Conservation (phyloP, 2,797 vertebrate species). For the Vultur gryphus region DNA sequence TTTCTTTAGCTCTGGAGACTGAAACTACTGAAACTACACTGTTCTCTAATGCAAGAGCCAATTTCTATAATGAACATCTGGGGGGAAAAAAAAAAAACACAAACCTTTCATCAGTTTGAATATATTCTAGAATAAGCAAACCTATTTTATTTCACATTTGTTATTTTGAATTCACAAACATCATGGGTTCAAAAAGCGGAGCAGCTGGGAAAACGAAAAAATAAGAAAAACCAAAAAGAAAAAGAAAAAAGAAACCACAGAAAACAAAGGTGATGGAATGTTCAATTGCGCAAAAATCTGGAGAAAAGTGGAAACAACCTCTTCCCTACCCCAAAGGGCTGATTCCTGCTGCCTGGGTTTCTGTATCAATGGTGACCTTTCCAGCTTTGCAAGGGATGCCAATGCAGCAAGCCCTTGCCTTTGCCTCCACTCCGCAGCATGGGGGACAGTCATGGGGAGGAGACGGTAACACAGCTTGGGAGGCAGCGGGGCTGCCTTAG, state of each 20-base stretch:
- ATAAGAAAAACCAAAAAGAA: background rate
- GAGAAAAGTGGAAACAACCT: background rate
- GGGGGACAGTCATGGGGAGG: background rate
- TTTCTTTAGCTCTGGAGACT: background rate
- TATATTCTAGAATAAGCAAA: background rate
- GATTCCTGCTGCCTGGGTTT: background rate
- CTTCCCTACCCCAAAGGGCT: background rate
- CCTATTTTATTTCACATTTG: background rate
- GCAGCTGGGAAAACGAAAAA: background rate
- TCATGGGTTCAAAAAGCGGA: background rate
- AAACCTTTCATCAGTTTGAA: background rate
- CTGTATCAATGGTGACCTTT: background rate
- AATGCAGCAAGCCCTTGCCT: background rate
- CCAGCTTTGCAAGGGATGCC: background rate
- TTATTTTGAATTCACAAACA: background rate
- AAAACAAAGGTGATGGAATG: background rate
- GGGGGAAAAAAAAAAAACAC: background rate
- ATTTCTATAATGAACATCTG: background rate
- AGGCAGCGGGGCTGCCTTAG: background rate
- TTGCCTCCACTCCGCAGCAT: background rate
- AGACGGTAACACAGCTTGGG: rapidly evolving
- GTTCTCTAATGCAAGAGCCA: background rate
- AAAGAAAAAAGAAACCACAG: background rate
- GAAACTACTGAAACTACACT: background rate
- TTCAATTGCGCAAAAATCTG: background rate